Percentiles rank a stretch among this genome's conserved stretches.
Evolutionary conservation across 2,888 invertebrate species (phyloP).

Genomic region (Diarsia mendica): DNA sequence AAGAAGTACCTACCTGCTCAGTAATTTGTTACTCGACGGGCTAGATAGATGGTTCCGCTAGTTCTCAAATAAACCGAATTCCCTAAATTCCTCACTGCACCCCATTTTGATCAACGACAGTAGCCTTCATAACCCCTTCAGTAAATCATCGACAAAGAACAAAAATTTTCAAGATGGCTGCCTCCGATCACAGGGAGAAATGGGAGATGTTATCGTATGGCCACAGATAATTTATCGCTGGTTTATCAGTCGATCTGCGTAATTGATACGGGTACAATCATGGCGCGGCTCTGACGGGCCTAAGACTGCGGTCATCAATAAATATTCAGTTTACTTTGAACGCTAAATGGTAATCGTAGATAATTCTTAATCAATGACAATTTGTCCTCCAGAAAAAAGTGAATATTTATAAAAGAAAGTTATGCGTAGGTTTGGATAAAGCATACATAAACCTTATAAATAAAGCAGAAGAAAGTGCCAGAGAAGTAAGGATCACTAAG

Average conservation of each 20-base stretch:
- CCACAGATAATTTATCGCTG: slow-evolving; percentile 83
- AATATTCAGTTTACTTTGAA: slow-evolving; percentile 67
- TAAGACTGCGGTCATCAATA: slow-evolving; percentile 71
- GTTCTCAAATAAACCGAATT: slow-evolving; percentile 10
- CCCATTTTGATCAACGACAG: slow-evolving; percentile 69
- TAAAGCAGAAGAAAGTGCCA: neutral
- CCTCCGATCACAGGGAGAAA: slow-evolving; percentile 75
- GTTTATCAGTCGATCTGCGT: slow-evolving; percentile 85
- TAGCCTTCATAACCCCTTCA: slow-evolving; percentile 74
- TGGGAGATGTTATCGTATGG: slow-evolving; percentile 78
- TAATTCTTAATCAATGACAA: slow-evolving; percentile 42
- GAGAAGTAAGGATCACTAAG: neutral
- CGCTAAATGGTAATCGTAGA: slow-evolving; percentile 46
- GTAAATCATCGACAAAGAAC: slow-evolving; percentile 82
- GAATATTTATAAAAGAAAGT: slow-evolving; percentile 11
- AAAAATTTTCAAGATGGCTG: slow-evolving; percentile 75
- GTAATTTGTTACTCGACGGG: slow-evolving; percentile 18
- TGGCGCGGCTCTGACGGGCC: slow-evolving; percentile 72
- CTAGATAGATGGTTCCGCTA: slow-evolving; percentile 1
- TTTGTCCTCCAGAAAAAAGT: slow-evolving; percentile 15
- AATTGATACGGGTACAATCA: slow-evolving; percentile 85
- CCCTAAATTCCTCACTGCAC: slow-evolving; percentile 23
- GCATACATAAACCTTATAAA: neutral
- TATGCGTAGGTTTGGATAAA: slow-evolving; percentile 12
- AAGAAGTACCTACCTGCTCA: too few relatives aligned